Percentiles rank a stretch among this genome's conserved stretches.
phyloP scores from a whole-genome alignment of 2,113 vertebrate species.

The western clawed frog (Xenopus tropicalis) region DNA sequence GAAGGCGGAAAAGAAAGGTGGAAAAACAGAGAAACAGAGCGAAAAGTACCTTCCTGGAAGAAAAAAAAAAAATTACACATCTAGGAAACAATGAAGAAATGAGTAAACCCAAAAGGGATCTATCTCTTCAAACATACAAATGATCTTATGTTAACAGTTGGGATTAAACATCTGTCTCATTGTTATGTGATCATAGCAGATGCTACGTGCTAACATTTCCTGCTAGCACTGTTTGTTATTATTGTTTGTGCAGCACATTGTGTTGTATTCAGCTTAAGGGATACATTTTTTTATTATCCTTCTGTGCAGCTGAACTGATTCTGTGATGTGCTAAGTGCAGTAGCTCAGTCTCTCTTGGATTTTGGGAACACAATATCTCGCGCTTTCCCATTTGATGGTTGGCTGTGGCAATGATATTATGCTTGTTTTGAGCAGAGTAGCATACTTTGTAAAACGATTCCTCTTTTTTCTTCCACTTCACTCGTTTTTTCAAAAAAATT shows the following conservation, averaged over 20 bases:
- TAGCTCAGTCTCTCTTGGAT: conserved; percentile 38
- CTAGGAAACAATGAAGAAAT: conserved; percentile 74
- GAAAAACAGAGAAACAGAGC: conserved; percentile 62
- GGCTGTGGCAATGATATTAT: conserved; percentile 25
- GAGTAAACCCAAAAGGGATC: conserved; percentile 78
- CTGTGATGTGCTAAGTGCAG: conserved; percentile 50
- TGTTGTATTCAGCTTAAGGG: conserved; percentile 73
- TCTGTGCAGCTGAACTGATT: conserved; percentile 61
- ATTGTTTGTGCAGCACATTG: conserved; percentile 81
- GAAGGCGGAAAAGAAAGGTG: conserved; percentile 47
- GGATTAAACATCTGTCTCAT: conserved; percentile 92
- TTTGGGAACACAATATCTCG: conserved; percentile 33
- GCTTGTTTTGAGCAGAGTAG: conserved; percentile 10
- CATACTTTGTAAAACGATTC: conserved; percentile 26
- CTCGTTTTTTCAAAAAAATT: neutral
- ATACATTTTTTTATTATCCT: conserved; percentile 63
- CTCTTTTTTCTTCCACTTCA: neutral
- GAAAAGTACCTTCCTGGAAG: conserved; percentile 59
- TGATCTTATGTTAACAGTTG: conserved; percentile 91
- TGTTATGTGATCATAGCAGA: conserved; percentile 89
- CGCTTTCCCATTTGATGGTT: conserved; percentile 21
- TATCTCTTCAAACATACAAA: conserved; percentile 87
- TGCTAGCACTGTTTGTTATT: conserved; percentile 82
- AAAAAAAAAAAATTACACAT: conserved; percentile 55
- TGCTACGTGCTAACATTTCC: conserved; percentile 76